A percentile compares a stretch with the other conserved stretches of the same genome.
phyloP scores from a whole-genome alignment of 2,113 vertebrate species.

The Zingel zingel region DNA sequence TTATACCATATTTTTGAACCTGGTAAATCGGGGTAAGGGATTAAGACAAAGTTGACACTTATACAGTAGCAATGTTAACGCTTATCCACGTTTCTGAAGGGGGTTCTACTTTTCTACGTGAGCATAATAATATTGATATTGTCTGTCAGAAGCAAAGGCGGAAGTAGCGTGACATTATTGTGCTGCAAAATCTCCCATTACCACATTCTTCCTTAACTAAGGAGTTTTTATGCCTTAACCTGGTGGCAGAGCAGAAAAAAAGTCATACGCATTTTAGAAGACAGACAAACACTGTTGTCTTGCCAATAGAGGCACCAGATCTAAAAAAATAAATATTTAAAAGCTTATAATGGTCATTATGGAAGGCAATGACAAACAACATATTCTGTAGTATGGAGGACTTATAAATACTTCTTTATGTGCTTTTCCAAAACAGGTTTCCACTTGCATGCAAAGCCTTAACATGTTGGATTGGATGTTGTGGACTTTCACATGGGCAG shows the following conservation, averaged over 20 bases:
- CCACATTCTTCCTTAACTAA: neutral
- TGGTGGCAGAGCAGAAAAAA: neutral
- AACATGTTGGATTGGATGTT: neutral
- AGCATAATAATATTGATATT: neutral
- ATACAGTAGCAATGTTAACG: neutral
- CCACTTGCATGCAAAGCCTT: conserved; percentile 15
- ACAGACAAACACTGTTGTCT: neutral
- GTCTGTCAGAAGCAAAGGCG: neutral
- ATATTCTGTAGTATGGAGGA: neutral
- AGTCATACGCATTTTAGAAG: neutral
- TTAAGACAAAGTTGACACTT: neutral
- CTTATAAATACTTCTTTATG: neutral
- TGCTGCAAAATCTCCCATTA: neutral
- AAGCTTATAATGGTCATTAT: neutral
- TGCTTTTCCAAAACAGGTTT: neutral
- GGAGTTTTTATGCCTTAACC: neutral
- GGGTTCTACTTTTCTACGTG: neutral
- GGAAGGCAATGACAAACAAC: no score
- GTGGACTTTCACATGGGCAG: conserved; percentile 3
- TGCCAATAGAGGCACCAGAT: neutral
- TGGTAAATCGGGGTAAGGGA: neutral
- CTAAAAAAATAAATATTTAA: no score
- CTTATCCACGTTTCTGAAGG: neutral
- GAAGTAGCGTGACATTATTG: neutral
- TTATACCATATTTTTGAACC: neutral